Conservation (phyloP, 2,797 vertebrate genomes). For the Pampus argenteus region DNA sequence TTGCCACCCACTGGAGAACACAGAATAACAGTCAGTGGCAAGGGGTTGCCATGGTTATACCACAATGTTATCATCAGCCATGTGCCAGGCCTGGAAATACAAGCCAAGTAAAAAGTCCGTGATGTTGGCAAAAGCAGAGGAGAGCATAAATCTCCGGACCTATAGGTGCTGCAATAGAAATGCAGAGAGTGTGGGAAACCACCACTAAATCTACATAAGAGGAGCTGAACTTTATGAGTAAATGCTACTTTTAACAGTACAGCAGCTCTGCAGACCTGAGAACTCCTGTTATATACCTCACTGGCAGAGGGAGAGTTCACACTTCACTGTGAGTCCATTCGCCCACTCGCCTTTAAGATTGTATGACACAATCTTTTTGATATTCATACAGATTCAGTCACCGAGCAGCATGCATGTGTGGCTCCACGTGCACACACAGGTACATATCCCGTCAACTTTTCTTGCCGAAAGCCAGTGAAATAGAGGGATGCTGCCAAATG, state of each 20-base stretch:
- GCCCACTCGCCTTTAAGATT: slow-evolving; percentile 40
- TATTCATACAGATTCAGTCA: slow-evolving; percentile 45
- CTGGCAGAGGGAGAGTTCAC: slow-evolving; percentile 39
- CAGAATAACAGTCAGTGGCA: slow-evolving; percentile 37
- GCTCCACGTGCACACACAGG: slow-evolving; percentile 50
- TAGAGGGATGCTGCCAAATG: slow-evolving; percentile 72
- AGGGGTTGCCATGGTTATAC: slow-evolving; percentile 39
- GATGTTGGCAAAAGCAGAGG: slow-evolving; percentile 18
- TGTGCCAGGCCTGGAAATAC: slow-evolving; percentile 27
- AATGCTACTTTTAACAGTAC: slow-evolving; percentile 45
- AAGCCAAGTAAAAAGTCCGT: slow-evolving; percentile 25
- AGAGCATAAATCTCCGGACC: slow-evolving; percentile 34
- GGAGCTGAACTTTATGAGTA: slow-evolving; percentile 47
- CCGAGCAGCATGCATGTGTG: slow-evolving; percentile 54
- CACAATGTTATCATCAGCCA: slow-evolving; percentile 28
- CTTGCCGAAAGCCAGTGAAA: slow-evolving; percentile 62
- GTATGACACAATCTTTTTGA: slow-evolving; percentile 51
- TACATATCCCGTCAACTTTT: slow-evolving; percentile 55
- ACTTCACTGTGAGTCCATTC: slow-evolving; percentile 44
- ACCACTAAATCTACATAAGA: slow-evolving; percentile 44
- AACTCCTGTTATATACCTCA: slow-evolving; percentile 25
- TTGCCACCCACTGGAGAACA: slow-evolving; percentile 37
- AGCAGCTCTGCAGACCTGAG: slow-evolving; percentile 31
- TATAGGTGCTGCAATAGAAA: slow-evolving; percentile 43
- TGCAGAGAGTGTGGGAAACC: slow-evolving; percentile 16